A percentile compares a stretch with the other conserved stretches of the same genome.
Evolutionary conservation across 2,797 vertebrate species (phyloP).

Genomic region (Pantherophis vulpinus): DNA sequence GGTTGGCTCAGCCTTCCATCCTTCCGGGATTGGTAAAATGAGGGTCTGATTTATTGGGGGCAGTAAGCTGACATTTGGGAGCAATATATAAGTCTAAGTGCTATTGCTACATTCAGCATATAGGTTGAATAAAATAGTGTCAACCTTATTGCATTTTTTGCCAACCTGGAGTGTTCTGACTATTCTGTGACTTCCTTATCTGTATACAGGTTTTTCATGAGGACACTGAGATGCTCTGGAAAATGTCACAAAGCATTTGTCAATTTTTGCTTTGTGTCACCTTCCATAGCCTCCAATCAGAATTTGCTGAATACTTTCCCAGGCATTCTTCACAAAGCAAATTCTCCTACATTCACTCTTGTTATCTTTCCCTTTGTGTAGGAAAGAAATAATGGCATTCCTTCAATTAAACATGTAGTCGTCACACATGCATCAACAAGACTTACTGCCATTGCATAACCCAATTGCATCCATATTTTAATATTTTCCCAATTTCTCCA

Average conservation of each 20-base stretch:
- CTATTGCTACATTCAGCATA: background rate
- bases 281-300: background rate
- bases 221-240: background rate
- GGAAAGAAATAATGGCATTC: background rate
- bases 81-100: no score
- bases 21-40: no score
- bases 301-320: background rate
- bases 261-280: background rate
- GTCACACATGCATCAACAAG: background rate
- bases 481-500: background rate
- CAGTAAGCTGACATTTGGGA: no score
- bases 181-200: background rate
- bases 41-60: no score
- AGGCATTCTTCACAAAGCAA: background rate
- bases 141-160: background rate
- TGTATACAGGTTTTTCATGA: background rate
- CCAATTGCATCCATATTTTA: background rate
- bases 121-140: background rate
- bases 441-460: background rate
- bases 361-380: background rate
- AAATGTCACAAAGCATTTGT: background rate
- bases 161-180: background rate
- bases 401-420: background rate
- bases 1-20: no score
- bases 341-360: background rate